Evolutionary conservation across 2,113 vertebrate species (phyloP), one percentile per base, ranked within the genome.

Genomic region (Hippocampus guttulatus): DNA sequence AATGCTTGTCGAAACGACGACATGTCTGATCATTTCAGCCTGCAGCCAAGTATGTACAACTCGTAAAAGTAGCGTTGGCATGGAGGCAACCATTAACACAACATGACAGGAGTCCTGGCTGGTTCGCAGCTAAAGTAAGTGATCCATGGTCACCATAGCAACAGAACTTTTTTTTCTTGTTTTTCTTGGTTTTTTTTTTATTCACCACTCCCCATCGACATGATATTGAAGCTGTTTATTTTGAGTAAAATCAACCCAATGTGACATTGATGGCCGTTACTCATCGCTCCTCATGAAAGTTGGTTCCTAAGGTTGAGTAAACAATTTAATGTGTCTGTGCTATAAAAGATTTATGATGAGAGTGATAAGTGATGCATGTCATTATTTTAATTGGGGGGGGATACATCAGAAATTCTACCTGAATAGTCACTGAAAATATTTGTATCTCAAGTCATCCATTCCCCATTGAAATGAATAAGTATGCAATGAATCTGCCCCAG

Each of bases 11-110:
- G 7, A 10, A 55, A 58, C 55, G 14, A 10, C 55, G 27, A 58
- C 55, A 58, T 7, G 23, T 58, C 23, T 15, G 55, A 58, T 58
- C 23, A 14, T 58, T 55, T 51, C 49, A 55, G 55, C 55, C 23
- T 58, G 55, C 23, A 58, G 55, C 55, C 25, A 58, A 58, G 12
- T 58, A 58, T 58, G 55, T 58, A 58, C 55, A 58, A 58, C 11
- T 58, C 55, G 25, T 27, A 58, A 58, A 58, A 58, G 55, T 23
- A 57, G 25, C n/a, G 12, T 58, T 58, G 55, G 55, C 55, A 25
- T 27, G 23, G 55, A 58, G 55, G 55, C 55, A 14, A 58, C 25
- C 55, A 58, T 58, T 58, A 58, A 58, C 55, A 27, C 55, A 58
- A 58, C 23, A 27, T 58, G 55, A 58, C 55, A 58, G 23, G 55